Conservation (phyloP, 2,888 invertebrate species). For the Cantharis nigra region DNA sequence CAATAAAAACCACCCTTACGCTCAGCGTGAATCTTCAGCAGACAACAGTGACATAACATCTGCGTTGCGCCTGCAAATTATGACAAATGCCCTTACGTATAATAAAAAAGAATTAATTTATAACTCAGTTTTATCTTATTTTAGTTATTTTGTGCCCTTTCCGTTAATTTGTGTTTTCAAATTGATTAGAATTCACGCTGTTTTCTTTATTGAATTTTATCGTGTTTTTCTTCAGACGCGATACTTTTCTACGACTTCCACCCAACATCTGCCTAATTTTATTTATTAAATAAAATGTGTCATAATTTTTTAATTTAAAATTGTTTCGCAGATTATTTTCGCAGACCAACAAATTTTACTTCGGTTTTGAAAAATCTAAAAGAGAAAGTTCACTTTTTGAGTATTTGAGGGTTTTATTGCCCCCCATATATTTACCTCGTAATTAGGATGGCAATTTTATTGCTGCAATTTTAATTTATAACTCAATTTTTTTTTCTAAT, state of each 20-base stretch:
- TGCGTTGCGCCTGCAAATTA: conserved; percentile 51
- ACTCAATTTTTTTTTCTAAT: neutral
- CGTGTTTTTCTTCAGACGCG: neutral
- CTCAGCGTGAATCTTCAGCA: conserved; percentile 42
- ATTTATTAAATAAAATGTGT: neutral
- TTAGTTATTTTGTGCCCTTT: conserved; percentile 27
- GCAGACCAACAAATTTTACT: no score
- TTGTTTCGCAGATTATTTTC: neutral
- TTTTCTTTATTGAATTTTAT: conserved; percentile 18
- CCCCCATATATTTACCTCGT: neutral
- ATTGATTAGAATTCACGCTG: conserved; percentile 23
- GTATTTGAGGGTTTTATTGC: neutral
- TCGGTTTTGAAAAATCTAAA: no score
- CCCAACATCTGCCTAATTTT: neutral
- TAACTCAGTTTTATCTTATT: conserved; percentile 24
- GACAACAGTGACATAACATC: conserved; percentile 53
- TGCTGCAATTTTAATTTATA: neutral
- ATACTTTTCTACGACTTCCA: neutral
- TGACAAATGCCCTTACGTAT: conserved; percentile 44
- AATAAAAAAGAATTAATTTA: conserved; percentile 39
- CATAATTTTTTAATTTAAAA: neutral
- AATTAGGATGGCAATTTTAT: neutral
- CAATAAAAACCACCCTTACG: conserved; percentile 50
- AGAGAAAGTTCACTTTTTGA: neutral
- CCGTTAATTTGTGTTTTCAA: conserved; percentile 24